A percentile compares a stretch with the other conserved stretches of the same genome.
These are phyloP conservation scores for Sminthurinus aureus DNA, from an alignment of 2,888 invertebrate species.

Conservation along the genomic window DNA sequence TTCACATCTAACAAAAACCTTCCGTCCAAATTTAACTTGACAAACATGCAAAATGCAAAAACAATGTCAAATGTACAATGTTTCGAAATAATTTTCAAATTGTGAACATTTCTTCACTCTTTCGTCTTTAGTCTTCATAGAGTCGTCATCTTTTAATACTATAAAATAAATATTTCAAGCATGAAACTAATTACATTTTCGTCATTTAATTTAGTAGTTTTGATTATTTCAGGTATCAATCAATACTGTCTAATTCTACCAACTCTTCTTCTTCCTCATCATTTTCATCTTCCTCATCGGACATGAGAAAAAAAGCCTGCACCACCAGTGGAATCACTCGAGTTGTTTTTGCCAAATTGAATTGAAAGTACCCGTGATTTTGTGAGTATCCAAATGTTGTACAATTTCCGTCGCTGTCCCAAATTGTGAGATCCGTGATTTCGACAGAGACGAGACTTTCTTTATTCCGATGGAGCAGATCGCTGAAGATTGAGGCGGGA, in stretches of 20 bases:
- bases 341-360: conserved; percentile 35
- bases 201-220: no score
- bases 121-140: no score
- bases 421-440: conserved; percentile 54
- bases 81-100: no score
- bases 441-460: conserved; percentile 47
- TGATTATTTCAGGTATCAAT: no score
- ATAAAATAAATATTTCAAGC: no score
- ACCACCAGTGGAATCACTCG: conserved; percentile 42
- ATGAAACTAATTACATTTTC: no score
- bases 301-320: conserved; percentile 35
- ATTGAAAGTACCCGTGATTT: conserved; percentile 52
- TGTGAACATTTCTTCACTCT: no score
- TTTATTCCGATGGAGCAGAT: conserved; percentile 44
- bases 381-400: conserved; percentile 51
- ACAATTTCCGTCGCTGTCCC: conserved; percentile 43
- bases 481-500: conserved; percentile 43
- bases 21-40: no score
- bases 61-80: no score
- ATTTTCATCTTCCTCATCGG: conserved; percentile 13
- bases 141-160: no score
- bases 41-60: no score
- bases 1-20: no score
- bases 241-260: not conserved
- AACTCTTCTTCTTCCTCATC: not conserved